Percentiles rank a stretch among this genome's conserved stretches.
Evolutionary conservation across 2,113 vertebrate species (phyloP).

Genomic region (Dissostichus mawsoni): DNA sequence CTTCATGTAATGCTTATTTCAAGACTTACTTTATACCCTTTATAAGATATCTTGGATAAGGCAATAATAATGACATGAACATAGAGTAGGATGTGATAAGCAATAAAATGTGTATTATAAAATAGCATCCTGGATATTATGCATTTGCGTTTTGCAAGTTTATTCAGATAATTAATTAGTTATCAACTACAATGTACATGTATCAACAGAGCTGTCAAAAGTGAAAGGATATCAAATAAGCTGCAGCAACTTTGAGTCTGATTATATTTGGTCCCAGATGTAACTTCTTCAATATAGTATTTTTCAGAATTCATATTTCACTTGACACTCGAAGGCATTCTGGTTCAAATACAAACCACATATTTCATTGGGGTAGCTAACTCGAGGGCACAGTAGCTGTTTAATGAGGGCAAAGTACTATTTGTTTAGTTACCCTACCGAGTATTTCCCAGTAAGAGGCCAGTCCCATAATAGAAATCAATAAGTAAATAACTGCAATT

Average conservation of each 20-base stretch:
- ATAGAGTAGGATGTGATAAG: background rate
- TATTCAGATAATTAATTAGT: background rate
- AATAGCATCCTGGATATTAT: background rate
- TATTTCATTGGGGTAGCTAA: background rate
- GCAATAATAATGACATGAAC: background rate
- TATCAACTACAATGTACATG: background rate
- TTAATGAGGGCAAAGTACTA: constrained; percentile 11
- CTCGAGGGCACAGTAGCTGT: constrained; percentile 23
- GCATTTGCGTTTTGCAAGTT: background rate
- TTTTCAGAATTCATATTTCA: background rate
- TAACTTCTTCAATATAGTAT: background rate
- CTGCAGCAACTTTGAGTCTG: constrained; percentile 14
- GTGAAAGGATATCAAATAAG: background rate
- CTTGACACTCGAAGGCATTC: background rate
- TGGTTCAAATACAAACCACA: background rate
- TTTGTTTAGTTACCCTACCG: background rate
- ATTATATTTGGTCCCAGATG: constrained; percentile 8
- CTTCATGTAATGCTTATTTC: background rate
- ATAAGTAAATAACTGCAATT: constrained; percentile 15
- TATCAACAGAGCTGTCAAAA: background rate
- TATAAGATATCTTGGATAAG: background rate
- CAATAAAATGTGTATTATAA: background rate
- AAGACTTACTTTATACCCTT: background rate
- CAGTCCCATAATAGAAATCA: constrained; percentile 22
- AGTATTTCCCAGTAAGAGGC: background rate